These are phyloP conservation scores for Drosophila phalerata DNA, from an alignment of 2,888 invertebrate genomes.

Conservation along the genomic window DNA sequence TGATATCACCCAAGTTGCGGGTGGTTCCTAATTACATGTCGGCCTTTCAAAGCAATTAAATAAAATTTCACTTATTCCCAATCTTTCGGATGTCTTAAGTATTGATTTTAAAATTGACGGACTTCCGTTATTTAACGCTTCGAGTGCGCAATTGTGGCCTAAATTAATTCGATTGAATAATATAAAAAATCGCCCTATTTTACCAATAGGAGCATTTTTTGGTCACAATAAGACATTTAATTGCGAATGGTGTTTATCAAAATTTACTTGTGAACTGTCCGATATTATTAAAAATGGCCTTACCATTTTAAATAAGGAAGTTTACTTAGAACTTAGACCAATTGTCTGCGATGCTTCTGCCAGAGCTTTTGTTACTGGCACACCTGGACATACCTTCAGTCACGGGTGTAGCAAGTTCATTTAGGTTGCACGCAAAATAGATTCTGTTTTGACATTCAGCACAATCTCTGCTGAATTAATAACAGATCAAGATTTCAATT, in stretches of 20 bases:
- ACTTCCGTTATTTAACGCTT: conserved; percentile 19
- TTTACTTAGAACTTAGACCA: background rate
- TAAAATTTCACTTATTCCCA: too few relatives aligned
- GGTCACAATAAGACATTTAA: background rate
- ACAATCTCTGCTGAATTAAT: background rate
- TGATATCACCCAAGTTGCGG: too few relatives aligned
- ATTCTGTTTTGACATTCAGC: background rate
- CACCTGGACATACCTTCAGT: background rate
- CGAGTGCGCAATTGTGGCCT: conserved; percentile 22
- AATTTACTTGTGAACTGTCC: too few relatives aligned
- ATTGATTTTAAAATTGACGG: conserved; percentile 14
- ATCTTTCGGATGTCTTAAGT: too few relatives aligned
- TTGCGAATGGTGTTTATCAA: too few relatives aligned
- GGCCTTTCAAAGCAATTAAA: too few relatives aligned
- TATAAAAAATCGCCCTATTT: background rate
- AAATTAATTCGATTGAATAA: conserved; percentile 17
- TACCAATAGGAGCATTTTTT: background rate
- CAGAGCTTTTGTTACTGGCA: conserved; percentile 14
- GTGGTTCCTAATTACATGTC: too few relatives aligned
- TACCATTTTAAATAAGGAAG: background rate
- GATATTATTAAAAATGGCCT: too few relatives aligned
- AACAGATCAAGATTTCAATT: background rate
- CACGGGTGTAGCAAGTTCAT: background rate
- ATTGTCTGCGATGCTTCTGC: conserved; percentile 23
- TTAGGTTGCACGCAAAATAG: background rate